Evolutionary conservation across 2,888 invertebrate genomes (phyloP).

Genomic region (Spodoptera picta): DNA sequence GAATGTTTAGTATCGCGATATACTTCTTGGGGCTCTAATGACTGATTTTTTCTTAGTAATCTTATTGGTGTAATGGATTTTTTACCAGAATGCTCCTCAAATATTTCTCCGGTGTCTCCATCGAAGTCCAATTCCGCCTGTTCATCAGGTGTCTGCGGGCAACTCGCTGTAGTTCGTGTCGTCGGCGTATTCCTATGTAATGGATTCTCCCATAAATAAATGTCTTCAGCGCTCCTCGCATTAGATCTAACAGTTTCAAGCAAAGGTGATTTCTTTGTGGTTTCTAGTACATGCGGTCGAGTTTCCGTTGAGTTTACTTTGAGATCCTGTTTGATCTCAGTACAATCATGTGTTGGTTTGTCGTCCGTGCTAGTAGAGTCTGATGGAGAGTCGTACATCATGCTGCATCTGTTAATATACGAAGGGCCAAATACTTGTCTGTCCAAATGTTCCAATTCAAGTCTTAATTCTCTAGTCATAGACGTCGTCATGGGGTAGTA

Average conservation of each 20-base stretch:
- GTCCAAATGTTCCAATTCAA: slow-evolving; percentile 95
- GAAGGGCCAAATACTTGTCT: slow-evolving; percentile 93
- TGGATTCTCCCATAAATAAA: slow-evolving; percentile 94
- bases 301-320: slow-evolving; percentile 65
- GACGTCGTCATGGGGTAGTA: slow-evolving; percentile 96
- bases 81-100: slow-evolving; percentile 90
- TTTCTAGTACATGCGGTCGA: slow-evolving; percentile 66
- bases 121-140: slow-evolving; percentile 92
- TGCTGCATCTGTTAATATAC: slow-evolving; percentile 77
- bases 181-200: slow-evolving; percentile 88
- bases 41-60: slow-evolving; percentile 84
- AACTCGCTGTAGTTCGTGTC: slow-evolving; percentile 81
- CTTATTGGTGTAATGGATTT: slow-evolving; percentile 92
- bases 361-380: slow-evolving; percentile 83
- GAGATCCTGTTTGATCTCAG: slow-evolving; percentile 67
- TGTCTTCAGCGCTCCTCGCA: slow-evolving; percentile 90
- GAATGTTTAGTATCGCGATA: slow-evolving; percentile 66
- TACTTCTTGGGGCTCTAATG: slow-evolving; percentile 74
- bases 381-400: slow-evolving; percentile 81
- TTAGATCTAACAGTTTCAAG: slow-evolving; percentile 78
- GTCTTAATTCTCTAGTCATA: slow-evolving; percentile 94
- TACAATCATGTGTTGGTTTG: slow-evolving; percentile 69
- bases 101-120: slow-evolving; percentile 88
- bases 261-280: slow-evolving; percentile 75
- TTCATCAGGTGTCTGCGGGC: slow-evolving; percentile 91